phyloP scores from a whole-genome alignment of 2,113 vertebrate genomes.

The Grallaria varia region DNA sequence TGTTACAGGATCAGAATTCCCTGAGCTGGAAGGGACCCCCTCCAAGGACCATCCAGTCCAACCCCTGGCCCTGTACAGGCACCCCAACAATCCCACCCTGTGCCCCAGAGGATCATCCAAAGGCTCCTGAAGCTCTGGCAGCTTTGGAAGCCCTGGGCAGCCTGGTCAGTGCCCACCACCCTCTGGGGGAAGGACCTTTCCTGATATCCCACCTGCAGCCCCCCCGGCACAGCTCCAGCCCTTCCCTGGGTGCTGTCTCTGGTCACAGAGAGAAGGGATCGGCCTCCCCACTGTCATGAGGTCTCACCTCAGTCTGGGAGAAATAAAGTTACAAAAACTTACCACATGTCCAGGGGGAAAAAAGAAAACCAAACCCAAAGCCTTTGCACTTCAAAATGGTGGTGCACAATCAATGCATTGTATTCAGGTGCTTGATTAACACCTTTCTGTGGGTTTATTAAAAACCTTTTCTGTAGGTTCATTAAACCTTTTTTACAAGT shows the following conservation, averaged over 20 bases:
- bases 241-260: neutral
- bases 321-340: neutral
- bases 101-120: neutral
- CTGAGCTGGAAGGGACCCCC: neutral
- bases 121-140: neutral
- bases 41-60: neutral
- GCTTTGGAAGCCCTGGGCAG: neutral
- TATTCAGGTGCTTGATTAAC: neutral
- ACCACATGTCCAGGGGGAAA: fast-evolving
- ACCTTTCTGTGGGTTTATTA: neutral
- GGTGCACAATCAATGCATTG: fast-evolving
- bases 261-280: neutral
- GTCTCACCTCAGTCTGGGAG: neutral
- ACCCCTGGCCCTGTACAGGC: neutral
- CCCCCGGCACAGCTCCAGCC: neutral
- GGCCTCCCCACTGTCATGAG: neutral
- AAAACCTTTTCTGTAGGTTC: neutral
- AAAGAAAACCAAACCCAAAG: neutral
- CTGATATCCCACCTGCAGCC: neutral
- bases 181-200: neutral
- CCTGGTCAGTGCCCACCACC: neutral
- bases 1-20: neutral
- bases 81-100: neutral
- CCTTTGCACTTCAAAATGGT: neutral
- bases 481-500: neutral